phyloP scores from a whole-genome alignment of 2,797 vertebrate species.

The Chaunax sp. region DNA sequence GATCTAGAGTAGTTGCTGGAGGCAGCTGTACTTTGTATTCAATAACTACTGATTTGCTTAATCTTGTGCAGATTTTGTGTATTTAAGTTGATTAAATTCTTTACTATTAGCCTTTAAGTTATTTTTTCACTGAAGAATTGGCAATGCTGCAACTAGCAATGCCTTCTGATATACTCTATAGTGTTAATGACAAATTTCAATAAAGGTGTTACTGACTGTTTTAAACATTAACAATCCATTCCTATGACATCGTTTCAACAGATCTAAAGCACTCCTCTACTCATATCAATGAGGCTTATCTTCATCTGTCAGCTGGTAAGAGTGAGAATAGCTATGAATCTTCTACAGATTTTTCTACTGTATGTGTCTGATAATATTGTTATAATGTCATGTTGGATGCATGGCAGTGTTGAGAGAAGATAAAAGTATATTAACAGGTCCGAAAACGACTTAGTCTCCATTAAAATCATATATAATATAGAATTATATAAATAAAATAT shows the following conservation, averaged over 20 bases:
- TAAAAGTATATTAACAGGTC: slow-evolving; percentile 32
- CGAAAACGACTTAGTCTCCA: slow-evolving; percentile 38
- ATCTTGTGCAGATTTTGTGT: neutral
- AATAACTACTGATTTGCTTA: neutral
- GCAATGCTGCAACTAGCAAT: neutral
- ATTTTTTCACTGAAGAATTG: neutral
- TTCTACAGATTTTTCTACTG: neutral
- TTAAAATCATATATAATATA: slow-evolving; percentile 22
- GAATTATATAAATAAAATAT: too few relatives aligned
- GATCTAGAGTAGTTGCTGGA: slow-evolving; percentile 9
- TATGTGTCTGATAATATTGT: slow-evolving; percentile 34
- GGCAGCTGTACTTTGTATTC: slow-evolving; percentile 6
- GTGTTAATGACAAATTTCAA: slow-evolving; percentile 1
- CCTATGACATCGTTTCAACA: slow-evolving; percentile 33
- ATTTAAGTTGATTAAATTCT: neutral
- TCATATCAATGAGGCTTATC: slow-evolving; percentile 39
- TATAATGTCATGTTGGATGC: slow-evolving; percentile 12
- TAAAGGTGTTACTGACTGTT: slow-evolving; percentile 16
- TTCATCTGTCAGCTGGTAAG: slow-evolving; percentile 26
- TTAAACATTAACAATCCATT: slow-evolving; percentile 19
- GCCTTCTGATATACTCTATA: slow-evolving; percentile 4
- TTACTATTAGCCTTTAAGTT: neutral
- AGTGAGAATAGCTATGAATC: slow-evolving; percentile 25
- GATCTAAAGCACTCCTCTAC: slow-evolving; percentile 5
- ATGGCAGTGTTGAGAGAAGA: slow-evolving; percentile 11